Evolutionary conservation across 2,888 invertebrate species (phyloP), one percentile per base, ranked within the genome.

Genomic region (Bugula neritina): DNA sequence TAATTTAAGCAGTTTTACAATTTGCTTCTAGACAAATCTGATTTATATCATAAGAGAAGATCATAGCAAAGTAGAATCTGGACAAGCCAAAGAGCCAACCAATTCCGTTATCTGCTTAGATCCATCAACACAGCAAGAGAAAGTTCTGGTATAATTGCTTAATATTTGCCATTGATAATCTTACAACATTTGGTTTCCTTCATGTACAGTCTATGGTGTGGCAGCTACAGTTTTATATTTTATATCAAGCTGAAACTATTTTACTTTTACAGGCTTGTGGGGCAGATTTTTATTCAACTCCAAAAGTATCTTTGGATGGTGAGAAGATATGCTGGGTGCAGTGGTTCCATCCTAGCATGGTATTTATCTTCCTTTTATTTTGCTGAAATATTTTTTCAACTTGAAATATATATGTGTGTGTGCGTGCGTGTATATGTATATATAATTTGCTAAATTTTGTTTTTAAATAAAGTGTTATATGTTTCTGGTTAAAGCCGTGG

Each of bases 261-360:
- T 35, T 58, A 55, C 25, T 69, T 43, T 69, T 74, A 3, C 73
- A 81, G 80, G 80, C 77, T 13, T 73, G 75, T 72, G 85, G 85
- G 29, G 78, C 79, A 52, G 85, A 86, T 74, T 86, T 86, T 75
- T 86, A 86, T 75, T 78, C 83, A 43, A 77, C 78, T 73, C 84
- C 86, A 34, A 76, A 83, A 63, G 80, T 85, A 2, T 82, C 84
- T 5, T 82, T 82, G 1, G 80, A 85, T 79, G 85, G 85, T 17
- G 80, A 76, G 63, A 77, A 78, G 35, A 76, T 85, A 34, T 78
- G 79, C 23, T 86, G 85, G 85, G 78, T 85, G 72, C 81, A 85
- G 74, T 86, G 86, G 86, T 79, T 81, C 72, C 83, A 84, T 76
- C 84, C 83, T 1, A 85, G 85, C 75, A 86, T 86, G 86, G 85